phyloP scores from a whole-genome alignment of 2,888 invertebrate genomes.

The Nowickia ferox region DNA sequence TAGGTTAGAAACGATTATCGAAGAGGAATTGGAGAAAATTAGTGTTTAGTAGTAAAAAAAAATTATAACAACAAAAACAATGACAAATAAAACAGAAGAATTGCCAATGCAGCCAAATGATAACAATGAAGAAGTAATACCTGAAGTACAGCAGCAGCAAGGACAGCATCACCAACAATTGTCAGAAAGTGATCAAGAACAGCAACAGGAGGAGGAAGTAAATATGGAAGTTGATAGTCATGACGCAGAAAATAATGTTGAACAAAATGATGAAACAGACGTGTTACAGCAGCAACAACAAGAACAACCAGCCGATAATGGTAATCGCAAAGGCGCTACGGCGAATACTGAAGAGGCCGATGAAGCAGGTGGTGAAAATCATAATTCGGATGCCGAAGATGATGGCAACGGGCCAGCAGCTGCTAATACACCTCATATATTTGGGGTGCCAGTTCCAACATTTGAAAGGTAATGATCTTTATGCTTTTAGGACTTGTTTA shows the following conservation, averaged over 20 bases:
- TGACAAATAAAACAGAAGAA: conserved; percentile 66
- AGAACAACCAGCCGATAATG: conserved; percentile 36
- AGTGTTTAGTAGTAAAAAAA: conserved; percentile 35
- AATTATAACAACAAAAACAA: conserved; percentile 55
- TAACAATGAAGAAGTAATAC: conserved; percentile 51
- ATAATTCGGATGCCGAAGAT: conserved; percentile 56
- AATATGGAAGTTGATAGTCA: conserved; percentile 59
- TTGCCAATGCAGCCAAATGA: conserved; percentile 54
- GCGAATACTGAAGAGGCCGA: neutral
- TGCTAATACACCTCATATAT: no score
- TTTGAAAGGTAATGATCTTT: no score
- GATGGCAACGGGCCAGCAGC: conserved; percentile 23
- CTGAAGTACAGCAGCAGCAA: conserved; percentile 30
- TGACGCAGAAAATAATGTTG: neutral
- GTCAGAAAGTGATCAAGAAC: conserved; percentile 16
- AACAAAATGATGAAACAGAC: neutral
- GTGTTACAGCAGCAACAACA: neutral
- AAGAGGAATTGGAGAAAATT: conserved; percentile 55
- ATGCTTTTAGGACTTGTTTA: no score
- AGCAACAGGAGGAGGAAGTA: conserved; percentile 45
- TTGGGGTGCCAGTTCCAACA: no score
- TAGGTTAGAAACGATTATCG: conserved; percentile 72
- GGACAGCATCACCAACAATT: conserved; percentile 9
- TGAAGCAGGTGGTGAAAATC: conserved; percentile 35
- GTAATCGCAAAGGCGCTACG: neutral